A percentile compares a stretch with the other conserved stretches of the same genome.
Conservation (phyloP, 2,888 invertebrate genomes). For the Lydus trimaculatus region DNA sequence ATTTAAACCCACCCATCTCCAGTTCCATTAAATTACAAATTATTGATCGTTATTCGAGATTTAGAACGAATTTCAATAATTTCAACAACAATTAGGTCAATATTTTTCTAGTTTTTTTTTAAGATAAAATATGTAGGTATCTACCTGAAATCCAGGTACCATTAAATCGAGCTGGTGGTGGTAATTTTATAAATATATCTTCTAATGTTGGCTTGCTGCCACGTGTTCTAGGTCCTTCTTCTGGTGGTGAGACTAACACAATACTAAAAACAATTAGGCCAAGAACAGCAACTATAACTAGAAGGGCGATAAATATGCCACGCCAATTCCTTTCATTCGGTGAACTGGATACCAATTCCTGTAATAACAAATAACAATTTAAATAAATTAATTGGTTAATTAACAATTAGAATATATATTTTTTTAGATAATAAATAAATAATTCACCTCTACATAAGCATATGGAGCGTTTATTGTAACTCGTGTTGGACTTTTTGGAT, state of each 20-base stretch:
- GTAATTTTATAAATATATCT: conserved; percentile 67
- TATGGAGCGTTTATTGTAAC: conserved; percentile 56
- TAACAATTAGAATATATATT: conserved; percentile 1
- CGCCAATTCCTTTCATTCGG: conserved; percentile 93
- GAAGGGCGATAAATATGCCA: conserved; percentile 89
- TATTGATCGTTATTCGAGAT: neutral
- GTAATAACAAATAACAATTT: conserved; percentile 53
- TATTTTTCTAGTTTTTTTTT: neutral
- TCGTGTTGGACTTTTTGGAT: conserved; percentile 47
- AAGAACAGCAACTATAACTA: conserved; percentile 89
- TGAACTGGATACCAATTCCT: conserved; percentile 90
- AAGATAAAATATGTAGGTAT: conserved; percentile 16
- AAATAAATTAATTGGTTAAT: neutral
- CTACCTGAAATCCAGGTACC: conserved; percentile 79
- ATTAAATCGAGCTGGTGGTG: conserved; percentile 70
- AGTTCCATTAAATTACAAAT: neutral
- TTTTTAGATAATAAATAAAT: neutral
- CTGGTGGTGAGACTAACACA: conserved; percentile 83
- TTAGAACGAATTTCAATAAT: neutral
- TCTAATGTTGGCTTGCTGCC: conserved; percentile 74
- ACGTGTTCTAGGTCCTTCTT: conserved; percentile 73
- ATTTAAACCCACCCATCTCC: neutral
- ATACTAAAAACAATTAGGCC: conserved; percentile 92
- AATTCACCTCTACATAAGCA: conserved; percentile 55
- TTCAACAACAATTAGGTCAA: neutral